Percentiles rank a stretch among this genome's conserved stretches.
These are phyloP conservation scores for Hiodon tergisus DNA, from an alignment of 2,113 vertebrate species.

Conservation along the genomic window DNA sequence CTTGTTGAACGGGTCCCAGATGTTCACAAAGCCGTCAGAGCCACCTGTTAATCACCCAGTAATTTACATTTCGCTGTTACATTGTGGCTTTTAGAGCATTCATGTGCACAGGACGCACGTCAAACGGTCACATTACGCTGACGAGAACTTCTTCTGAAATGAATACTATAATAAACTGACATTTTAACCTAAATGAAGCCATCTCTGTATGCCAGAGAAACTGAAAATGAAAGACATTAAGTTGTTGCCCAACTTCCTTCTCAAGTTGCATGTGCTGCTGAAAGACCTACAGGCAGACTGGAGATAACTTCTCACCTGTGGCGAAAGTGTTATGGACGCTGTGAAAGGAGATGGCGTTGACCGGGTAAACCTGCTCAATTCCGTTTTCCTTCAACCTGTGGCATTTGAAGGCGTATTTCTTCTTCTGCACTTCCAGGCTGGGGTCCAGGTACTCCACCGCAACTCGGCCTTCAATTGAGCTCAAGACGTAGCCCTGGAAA, in stretches of 20 bases:
- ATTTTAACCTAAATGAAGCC: background rate
- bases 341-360: constrained; percentile 97
- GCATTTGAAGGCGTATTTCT: constrained; percentile 97
- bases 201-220: background rate
- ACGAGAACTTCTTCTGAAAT: background rate
- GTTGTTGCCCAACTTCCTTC: background rate
- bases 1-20: constrained; percentile 98
- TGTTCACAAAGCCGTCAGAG: constrained; percentile 96
- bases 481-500: constrained; percentile 88
- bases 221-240: background rate
- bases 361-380: constrained; percentile 93
- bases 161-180: background rate
- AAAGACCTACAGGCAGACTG: background rate
- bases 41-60: constrained; percentile 66
- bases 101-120: background rate
- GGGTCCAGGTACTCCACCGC: constrained; percentile 95
- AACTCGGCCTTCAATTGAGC: constrained; percentile 94
- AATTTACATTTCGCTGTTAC: too few relatives aligned
- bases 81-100: too few relatives aligned
- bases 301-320: constrained; percentile 70
- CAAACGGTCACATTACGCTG: too few relatives aligned
- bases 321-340: constrained; percentile 96
- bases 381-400: constrained; percentile 92
- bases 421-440: constrained; percentile 94
- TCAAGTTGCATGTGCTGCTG: background rate